phyloP scores from a whole-genome alignment of 2,797 vertebrate genomes.

The Denticeps clupeoides region DNA sequence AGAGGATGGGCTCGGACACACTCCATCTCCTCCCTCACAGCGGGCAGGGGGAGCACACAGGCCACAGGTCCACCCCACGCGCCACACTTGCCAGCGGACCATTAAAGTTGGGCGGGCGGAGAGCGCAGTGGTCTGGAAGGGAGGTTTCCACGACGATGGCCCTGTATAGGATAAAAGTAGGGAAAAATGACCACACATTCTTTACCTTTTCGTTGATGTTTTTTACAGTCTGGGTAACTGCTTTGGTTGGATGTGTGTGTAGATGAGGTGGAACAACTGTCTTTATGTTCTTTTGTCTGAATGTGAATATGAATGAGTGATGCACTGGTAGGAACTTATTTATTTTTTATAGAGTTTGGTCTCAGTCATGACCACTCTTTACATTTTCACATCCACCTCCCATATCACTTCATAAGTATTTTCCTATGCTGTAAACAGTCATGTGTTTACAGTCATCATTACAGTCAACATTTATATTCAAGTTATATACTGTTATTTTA shows the following conservation, averaged over 20 bases:
- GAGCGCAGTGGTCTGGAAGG: slow-evolving; percentile 4
- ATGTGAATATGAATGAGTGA: no score
- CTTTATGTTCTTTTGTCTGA: no score
- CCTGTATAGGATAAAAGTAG: background rate
- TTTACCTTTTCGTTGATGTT: no score
- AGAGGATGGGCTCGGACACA: slow-evolving; percentile 21
- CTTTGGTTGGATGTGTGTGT: slow-evolving; percentile 1
- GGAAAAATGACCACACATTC: slow-evolving; percentile 1
- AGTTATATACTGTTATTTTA: no score
- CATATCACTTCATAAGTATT: no score
- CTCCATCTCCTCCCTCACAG: slow-evolving; percentile 33
- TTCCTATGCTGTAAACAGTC: no score
- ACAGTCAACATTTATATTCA: no score
- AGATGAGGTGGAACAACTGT: slow-evolving; percentile 4
- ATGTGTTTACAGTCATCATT: no score
- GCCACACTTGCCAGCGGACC: slow-evolving; percentile 16
- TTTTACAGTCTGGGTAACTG: background rate
- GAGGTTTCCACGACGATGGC: slow-evolving; percentile 12
- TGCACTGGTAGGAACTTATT: no score
- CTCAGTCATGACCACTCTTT: no score
- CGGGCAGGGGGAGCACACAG: slow-evolving; percentile 15
- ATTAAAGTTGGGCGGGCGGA: slow-evolving; percentile 24
- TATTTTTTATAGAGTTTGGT: no score
- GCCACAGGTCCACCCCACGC: slow-evolving; percentile 20
- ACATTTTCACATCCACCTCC: no score